Base-by-base conservation (phyloP, 2,113 vertebrate genomes). In the Petrocephalus zakoni region DNA sequence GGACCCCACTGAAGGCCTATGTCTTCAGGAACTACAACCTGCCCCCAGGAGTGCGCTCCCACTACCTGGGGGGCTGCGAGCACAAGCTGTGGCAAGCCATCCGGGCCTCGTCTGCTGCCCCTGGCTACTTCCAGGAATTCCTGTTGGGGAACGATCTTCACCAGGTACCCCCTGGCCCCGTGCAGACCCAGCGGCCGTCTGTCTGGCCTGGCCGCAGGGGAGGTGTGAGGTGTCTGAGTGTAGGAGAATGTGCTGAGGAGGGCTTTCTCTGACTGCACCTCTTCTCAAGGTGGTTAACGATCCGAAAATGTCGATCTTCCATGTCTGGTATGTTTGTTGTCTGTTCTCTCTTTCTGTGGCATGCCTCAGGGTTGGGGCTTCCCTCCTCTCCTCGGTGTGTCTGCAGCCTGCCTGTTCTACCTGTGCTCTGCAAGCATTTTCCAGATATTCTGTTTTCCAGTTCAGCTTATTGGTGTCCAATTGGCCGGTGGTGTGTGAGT, bases 21-120 rank as follows among this genome's bases (percentile, higher is more conserved):
- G 97, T 99, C 88, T 99, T 99, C 90, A 96, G 98, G 92, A 99
- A 99, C 94, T 99, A 99, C 93, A 98, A 97, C 90, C 96, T 98
- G 90, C 95, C 96, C 58, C 97, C 98, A 25, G 97, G 97, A 42
- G 90, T 96, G 87, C 97, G 96, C 88, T 97, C 98, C 56, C 98
- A 97, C 92, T 99, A 99, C 90, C 94, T 97, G 86, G 98, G 98
- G 91, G 94, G 98, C 90, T 98, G 97, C 94, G 96, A 97, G 15
- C 97, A 98, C 92, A 97, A 98, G 93, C 94, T 99, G 82, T 99
- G 98, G 98, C 97, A 99, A 93, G 98, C 98, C 49, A 96, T 99
- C 83, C 92, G 98, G 68, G 98, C 98, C 87, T 97, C 98, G 0
- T 99, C 98, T 25, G 98, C 98, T 61, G 98, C 98, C 25, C 98